Conservation (phyloP, 1,140 invertebrate genomes). For the Tribolium castaneum region DNA sequence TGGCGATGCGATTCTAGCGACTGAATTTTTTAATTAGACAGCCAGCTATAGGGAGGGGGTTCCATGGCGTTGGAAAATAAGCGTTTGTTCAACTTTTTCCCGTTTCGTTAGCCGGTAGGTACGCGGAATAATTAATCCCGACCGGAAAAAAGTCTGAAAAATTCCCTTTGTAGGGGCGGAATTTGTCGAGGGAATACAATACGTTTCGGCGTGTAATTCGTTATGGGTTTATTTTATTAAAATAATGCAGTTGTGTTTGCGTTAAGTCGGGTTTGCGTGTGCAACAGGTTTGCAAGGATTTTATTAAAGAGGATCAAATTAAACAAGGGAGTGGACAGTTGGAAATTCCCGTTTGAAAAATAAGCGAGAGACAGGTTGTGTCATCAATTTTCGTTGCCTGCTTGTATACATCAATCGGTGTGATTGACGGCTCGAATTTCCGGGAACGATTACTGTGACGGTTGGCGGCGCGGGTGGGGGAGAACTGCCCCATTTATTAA, state of each 20-base stretch:
- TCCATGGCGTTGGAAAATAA: too few relatives aligned
- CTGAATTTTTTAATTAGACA: too few relatives aligned
- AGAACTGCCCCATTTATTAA: neutral
- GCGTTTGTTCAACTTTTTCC: too few relatives aligned
- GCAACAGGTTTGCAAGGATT: neutral
- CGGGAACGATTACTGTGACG: neutral
- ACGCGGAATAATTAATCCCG: neutral
- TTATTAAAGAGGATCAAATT: neutral
- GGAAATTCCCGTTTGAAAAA: neutral
- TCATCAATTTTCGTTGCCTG: neutral
- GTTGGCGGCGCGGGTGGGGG: neutral
- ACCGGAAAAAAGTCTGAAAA: neutral
- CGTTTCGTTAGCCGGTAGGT: neutral
- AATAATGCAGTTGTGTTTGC: neutral
- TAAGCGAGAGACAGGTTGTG: neutral
- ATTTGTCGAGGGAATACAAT: neutral
- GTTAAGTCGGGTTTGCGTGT: neutral
- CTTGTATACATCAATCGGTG: neutral
- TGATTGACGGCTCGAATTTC: neutral
- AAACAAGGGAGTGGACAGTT: neutral
- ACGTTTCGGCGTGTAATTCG: too few relatives aligned
- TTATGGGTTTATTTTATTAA: neutral
- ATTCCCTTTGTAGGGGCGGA: neutral
- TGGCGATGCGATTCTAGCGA: neutral
- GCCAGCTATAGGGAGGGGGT: too few relatives aligned